These are phyloP conservation scores for Odontomyia ornata DNA, from an alignment of 2,888 invertebrate genomes.

Conservation along the genomic window DNA sequence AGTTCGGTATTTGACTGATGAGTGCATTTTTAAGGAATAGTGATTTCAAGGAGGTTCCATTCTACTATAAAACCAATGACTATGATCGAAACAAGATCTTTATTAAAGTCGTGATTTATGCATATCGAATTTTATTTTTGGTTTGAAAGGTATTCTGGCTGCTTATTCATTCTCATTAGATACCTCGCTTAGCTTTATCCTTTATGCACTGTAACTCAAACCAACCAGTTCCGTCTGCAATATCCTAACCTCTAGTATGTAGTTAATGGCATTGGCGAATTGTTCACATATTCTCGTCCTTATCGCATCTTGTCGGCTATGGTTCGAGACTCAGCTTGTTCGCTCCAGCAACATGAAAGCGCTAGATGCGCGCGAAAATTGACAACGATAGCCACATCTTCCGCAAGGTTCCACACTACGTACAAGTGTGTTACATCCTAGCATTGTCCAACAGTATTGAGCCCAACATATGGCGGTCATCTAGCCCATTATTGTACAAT, in stretches of 20 bases:
- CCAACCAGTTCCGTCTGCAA: slow-evolving; percentile 23
- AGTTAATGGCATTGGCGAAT: slow-evolving; percentile 34
- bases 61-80: too few relatives aligned
- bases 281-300: slow-evolving; percentile 34
- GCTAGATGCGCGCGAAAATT: slow-evolving; percentile 5
- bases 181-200: too few relatives aligned
- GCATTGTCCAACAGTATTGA: slow-evolving; percentile 30
- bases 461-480: slow-evolving; percentile 19
- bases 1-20: too few relatives aligned
- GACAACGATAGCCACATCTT: slow-evolving; percentile 17
- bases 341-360: neutral
- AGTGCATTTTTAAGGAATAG: too few relatives aligned
- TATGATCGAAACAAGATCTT: too few relatives aligned
- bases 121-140: too few relatives aligned
- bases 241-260: neutral
- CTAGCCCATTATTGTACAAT: slow-evolving; percentile 25
- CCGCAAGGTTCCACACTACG: neutral
- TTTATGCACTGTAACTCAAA: too few relatives aligned
- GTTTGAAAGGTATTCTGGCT: too few relatives aligned
- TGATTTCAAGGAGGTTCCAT: too few relatives aligned
- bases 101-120: too few relatives aligned
- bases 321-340: neutral
- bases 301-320: slow-evolving; percentile 27
- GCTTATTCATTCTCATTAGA: too few relatives aligned
- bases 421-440: neutral